phyloP scores from a whole-genome alignment of 2,888 invertebrate genomes.

The Eupithecia inturbata region DNA sequence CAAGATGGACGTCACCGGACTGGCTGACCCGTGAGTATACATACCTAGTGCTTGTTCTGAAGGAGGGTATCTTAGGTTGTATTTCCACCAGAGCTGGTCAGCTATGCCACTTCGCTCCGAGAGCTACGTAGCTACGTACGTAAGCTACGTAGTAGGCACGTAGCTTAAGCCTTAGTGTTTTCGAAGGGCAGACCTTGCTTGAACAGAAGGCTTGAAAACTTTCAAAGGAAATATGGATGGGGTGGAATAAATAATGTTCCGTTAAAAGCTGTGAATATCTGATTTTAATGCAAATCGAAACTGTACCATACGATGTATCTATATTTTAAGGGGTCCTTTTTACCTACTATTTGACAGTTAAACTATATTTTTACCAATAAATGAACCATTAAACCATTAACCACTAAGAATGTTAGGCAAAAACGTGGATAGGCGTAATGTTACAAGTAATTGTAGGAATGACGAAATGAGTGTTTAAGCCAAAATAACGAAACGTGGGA shows the following conservation, averaged over 20 bases:
- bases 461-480: too few species aligned
- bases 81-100: background rate
- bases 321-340: too few species aligned
- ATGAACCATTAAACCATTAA: too few species aligned
- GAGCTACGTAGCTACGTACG: background rate
- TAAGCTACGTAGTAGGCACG: too few species aligned
- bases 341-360: too few species aligned
- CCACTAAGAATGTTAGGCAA: background rate
- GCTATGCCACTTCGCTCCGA: background rate
- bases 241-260: background rate
- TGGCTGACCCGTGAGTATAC: slow-evolving; percentile 71
- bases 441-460: background rate
- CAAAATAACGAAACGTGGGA: background rate
- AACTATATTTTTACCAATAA: too few species aligned
- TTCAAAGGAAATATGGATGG: background rate
- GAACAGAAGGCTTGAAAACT: too few species aligned
- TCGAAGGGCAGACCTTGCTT: too few species aligned
- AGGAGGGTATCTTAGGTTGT: background rate
- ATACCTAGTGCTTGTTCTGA: background rate
- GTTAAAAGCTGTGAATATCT: background rate
- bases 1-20: slow-evolving; percentile 98
- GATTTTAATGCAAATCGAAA: background rate
- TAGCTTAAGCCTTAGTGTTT: background rate
- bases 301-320: too few species aligned
- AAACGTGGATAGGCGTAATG: too few species aligned